Conservation (phyloP, 64 coral and sea anemone genomes). For the Montipora efflorescens region DNA sequence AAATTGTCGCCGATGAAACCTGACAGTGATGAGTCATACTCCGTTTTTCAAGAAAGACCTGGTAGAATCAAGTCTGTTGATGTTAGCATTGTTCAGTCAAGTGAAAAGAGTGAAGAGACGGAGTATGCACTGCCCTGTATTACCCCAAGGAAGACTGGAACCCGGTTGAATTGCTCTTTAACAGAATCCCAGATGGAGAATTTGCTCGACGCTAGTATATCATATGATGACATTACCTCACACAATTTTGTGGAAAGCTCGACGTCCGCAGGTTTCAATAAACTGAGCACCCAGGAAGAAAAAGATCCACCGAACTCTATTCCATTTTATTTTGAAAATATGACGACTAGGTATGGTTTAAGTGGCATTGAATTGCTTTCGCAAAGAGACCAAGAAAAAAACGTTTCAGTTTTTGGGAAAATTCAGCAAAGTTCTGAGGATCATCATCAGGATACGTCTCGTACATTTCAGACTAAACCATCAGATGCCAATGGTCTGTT, state of each 20-base stretch:
- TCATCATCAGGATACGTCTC: not conserved
- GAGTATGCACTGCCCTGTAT: not conserved
- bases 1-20: not conserved
- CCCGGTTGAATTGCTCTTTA: not conserved
- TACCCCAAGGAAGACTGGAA: not conserved
- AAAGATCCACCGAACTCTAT: not conserved
- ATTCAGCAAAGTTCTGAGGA: too few relatives aligned
- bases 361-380: not conserved
- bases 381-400: not conserved
- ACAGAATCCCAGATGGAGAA: conserved; percentile 32
- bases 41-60: not conserved
- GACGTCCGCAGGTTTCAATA: not conserved
- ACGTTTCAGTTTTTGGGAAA: too few relatives aligned
- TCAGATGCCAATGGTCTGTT: not conserved
- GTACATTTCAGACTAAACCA: not conserved
- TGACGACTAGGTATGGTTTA: not conserved
- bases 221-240: not conserved
- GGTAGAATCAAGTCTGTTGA: not conserved
- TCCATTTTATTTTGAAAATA: not conserved
- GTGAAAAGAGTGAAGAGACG: not conserved
- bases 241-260: not conserved
- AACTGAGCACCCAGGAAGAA: not conserved
- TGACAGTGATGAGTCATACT: conserved; percentile 28
- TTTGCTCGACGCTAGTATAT: conserved; percentile 1
- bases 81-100: conserved; percentile 5